These are phyloP conservation scores for Symphodus melops DNA, from an alignment of 2,113 vertebrate genomes.

Conservation along the genomic window DNA sequence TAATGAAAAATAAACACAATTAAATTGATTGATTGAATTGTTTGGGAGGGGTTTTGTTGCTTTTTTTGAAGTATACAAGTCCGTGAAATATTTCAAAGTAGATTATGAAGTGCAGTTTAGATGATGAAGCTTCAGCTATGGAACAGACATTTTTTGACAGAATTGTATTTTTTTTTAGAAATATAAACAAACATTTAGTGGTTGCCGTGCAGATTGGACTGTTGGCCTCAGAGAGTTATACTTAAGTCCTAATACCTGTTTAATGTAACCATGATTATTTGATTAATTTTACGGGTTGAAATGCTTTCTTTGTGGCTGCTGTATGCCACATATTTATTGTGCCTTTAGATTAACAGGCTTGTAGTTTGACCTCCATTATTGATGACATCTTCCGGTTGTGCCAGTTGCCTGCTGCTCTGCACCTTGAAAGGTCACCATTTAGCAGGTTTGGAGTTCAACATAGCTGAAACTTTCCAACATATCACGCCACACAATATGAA, in stretches of 20 bases:
- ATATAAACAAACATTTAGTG: neutral
- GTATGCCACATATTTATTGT: constrained; percentile 5
- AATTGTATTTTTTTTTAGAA: neutral
- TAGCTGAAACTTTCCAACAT: constrained; percentile 4
- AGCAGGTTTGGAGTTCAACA: neutral
- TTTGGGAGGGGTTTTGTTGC: too few relatives aligned
- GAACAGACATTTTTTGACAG: too few relatives aligned
- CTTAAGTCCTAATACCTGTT: neutral
- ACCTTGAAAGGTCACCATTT: constrained; percentile 31
- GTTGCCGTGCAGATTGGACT: neutral
- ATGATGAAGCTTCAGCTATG: neutral
- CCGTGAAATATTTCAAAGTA: neutral
- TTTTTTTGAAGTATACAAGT: neutral
- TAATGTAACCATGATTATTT: neutral
- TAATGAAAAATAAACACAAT: too few relatives aligned
- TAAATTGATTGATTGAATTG: too few relatives aligned
- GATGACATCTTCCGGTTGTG: constrained; percentile 9
- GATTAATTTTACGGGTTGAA: neutral
- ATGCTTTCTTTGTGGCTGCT: neutral
- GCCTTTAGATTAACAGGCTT: neutral
- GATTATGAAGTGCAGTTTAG: neutral
- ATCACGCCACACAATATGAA: constrained; percentile 14
- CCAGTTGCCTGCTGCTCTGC: constrained; percentile 1
- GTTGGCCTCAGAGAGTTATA: neutral
- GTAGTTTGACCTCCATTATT: neutral